Base-by-base conservation (phyloP, 2,113 vertebrate species). In the Eurystomus gularis region DNA sequence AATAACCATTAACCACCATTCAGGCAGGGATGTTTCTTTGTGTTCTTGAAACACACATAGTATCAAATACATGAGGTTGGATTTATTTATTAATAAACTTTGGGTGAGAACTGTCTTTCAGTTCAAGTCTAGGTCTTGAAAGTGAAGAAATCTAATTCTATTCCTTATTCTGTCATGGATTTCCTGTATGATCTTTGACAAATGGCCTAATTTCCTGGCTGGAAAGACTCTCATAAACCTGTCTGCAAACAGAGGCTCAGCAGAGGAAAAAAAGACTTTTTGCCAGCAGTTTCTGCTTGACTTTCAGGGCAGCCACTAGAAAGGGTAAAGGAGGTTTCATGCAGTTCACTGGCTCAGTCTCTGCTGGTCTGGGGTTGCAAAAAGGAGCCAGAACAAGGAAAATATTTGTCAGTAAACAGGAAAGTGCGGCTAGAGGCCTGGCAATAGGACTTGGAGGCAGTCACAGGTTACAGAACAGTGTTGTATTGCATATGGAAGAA, bases 391-490 rank as follows among this genome's bases (percentile, higher is more conserved):
- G 64, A 76, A 61, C 3, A 11, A n/a, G 48, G 72, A 84, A 94
- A 94, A 52, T 54, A 57, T 18, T 87, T 94, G 64, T 65, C 35
- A 94, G 49, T 79, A 95, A 96, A 96, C 94, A 96, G 96, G 96
- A 96, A 95, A 94, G 70, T 42, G 88, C 77, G 93, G 94, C 92
- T 78, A 94, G 52, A 72, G 37, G 24, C 35, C 86, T 92, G 66
- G 88, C 86, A 84, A 48, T 78, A 75, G 65, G 24, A 61, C 31
- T 17, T 57, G 52, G 77, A 75, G 69, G 73, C 69, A 90, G 80
- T 33, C 75, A 89, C 83, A 75, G 88, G 90, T 94, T 95, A 94
- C 77, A 94, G 95, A 92, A 84, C 52, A 79, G 60, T 52, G 57
- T 62, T 79, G 39, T 65, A 49, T 31, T 94, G 57, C 55, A 44